Evolutionary conservation across 2,797 vertebrate genomes (phyloP), one percentile per base, ranked within the genome.

Genomic region (Ambastaia sidthimunki): DNA sequence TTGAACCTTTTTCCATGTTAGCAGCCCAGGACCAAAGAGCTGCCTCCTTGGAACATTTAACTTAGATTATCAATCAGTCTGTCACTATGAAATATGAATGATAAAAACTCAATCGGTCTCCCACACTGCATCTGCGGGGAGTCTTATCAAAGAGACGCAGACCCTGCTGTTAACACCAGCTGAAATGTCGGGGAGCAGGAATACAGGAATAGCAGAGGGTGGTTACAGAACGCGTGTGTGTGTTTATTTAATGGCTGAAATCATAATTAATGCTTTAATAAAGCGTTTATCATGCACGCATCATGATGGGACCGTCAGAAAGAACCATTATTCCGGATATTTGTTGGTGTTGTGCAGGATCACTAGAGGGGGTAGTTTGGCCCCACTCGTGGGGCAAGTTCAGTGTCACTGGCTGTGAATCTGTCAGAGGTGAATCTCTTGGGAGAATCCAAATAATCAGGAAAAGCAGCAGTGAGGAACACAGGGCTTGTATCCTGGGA

Each of bases 341-440:
- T 75, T 68, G 69, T 79, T 78, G 63, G 65, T 78, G 70, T 47
- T 74, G 63, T 73, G 66, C 34, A 21, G 54, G 65, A 85, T 84
- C 74, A 74, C 84, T 82, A 63, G 78, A 81, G 78, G 78, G 68
- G 78, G 83, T 76, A 79, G 83, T 82, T 83, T 83, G 65, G 80
- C 41, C 79, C 71, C 54, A 72, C 77, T 67, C 48, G 65, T 67
- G 54, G n/a, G 72, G 7, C n/a, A 6, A 25, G 41, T 63, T 41
- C 13, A 16, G n/a, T 28, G 23, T 54, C 47, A 69, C 10, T 3
- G 44, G 72, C 54, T 57, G 47, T 73, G 63, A 69, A n/a, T 69
- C 50, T 73, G 55, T 18, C 18, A 69, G 70, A 59, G 67, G 70
- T 72, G 2, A 82, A 72, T 69, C 76, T 69, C 54, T 54, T n/a